Percentiles rank a stretch among this genome's conserved stretches.
Conservation (phyloP, 2,888 invertebrate genomes). For the Salticus scenicus region DNA sequence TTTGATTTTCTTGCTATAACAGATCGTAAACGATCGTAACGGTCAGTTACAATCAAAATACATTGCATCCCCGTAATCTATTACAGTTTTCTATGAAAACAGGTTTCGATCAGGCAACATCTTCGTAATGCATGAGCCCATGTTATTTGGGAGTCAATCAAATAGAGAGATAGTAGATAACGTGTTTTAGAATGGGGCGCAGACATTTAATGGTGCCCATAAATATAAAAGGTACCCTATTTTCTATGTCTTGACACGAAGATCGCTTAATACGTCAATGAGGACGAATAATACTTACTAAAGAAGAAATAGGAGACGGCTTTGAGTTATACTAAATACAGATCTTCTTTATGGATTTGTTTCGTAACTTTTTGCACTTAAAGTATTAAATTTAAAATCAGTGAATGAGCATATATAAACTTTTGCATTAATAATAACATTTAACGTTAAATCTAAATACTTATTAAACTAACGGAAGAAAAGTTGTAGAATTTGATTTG, state of each 20-base stretch:
- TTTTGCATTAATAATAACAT: too few relatives aligned
- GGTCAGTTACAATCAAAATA: too few relatives aligned
- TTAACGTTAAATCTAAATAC: too few relatives aligned
- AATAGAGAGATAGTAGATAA: constrained; percentile 19
- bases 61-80: neutral
- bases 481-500: too few relatives aligned
- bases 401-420: too few relatives aligned
- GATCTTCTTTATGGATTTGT: too few relatives aligned
- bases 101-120: neutral
- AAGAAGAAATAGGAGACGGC: constrained; percentile 21
- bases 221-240: constrained; percentile 67
- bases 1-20: too few relatives aligned
- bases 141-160: constrained; percentile 22
- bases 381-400: too few relatives aligned
- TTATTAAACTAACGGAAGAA: too few relatives aligned
- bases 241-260: constrained; percentile 49
- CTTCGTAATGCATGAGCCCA: constrained; percentile 16
- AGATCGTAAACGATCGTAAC: too few relatives aligned
- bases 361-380: too few relatives aligned
- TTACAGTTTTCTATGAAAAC: neutral
- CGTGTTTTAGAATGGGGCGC: constrained; percentile 27
- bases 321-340: constrained; percentile 61
- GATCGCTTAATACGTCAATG: constrained; percentile 50
- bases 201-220: constrained; percentile 50
- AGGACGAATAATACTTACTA: constrained; percentile 39